Percentiles rank a stretch among this genome's conserved stretches.
Conservation (phyloP, 2,113 vertebrate species). For the Oreochromis spilurus region DNA sequence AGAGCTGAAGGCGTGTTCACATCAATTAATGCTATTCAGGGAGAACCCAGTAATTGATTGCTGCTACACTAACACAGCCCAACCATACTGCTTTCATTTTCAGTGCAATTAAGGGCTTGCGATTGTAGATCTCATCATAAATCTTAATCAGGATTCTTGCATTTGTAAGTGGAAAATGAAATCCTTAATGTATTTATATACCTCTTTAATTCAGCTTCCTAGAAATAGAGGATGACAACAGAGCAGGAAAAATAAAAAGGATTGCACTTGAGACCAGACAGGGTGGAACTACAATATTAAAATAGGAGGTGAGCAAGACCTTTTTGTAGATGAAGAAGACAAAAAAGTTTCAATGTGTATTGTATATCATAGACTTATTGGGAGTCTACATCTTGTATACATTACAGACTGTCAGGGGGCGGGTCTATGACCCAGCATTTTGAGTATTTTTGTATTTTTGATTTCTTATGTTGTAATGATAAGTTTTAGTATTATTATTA, state of each 20-base stretch:
- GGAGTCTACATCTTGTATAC: not conserved
- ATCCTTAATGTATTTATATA: not conserved
- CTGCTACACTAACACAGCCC: constrained; percentile 35
- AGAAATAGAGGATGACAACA: not conserved
- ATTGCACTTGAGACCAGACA: not conserved
- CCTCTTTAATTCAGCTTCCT: not conserved
- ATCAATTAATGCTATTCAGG: constrained; percentile 67
- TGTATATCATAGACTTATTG: not conserved
- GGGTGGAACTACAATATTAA: not conserved
- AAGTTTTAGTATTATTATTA: not conserved
- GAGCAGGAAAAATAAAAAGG: not conserved
- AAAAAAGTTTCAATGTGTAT: not conserved
- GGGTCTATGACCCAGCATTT: not conserved
- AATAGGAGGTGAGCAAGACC: not conserved
- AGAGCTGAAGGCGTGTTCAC: constrained; percentile 55
- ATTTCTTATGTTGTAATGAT: not conserved
- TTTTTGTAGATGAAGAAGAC: not conserved
- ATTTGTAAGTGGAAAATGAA: constrained; percentile 19
- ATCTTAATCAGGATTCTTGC: constrained; percentile 44
- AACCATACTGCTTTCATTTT: constrained; percentile 57
- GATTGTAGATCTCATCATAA: constrained; percentile 26
- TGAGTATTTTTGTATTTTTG: not conserved
- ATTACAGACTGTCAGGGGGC: not conserved
- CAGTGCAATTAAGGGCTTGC: constrained; percentile 41
- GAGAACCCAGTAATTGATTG: constrained; percentile 60